Base-by-base conservation (phyloP, 2,113 vertebrate genomes). In the Genyomyrus donnyi region DNA sequence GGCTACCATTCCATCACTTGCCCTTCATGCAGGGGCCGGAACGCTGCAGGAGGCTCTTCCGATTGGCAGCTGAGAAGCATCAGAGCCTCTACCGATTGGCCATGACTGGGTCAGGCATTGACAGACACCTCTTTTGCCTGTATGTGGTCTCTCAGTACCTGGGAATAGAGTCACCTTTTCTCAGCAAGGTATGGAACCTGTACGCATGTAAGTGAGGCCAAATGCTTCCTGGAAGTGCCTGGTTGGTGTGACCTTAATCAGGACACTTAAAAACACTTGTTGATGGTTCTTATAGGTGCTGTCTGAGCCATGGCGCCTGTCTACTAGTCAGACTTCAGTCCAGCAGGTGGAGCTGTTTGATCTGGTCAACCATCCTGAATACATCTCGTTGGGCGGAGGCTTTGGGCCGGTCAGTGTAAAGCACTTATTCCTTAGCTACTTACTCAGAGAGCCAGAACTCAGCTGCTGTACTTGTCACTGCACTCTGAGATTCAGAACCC, bases 281-380 rank as follows among this genome's bases (percentile, higher is more conserved):
- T 80, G 74, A 80, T 53, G 50, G 53, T 13, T 87, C 17, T 27
- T 53, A 5, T 31, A 98, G 97, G 97, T 98, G 52, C 92, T 97
- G 74, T 97, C 97, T 0, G 97, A 98, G 89, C 97, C 96, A 0
- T 98, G 97, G 97, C 95, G 95, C 39, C 96, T 98, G 85, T 97
- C 96, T 86, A 97, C 97, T 90, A 98, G 97, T 92, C 97, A 98
- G 94, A 97, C 97, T 0, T 97, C 97, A 0, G 93, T 97, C 7
- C 97, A 98, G 93, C 97, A 98, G 90, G 89, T 95, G 80, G 96
- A 97, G 45, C 94, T 98, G 53, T 97, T 98, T 48, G 97, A 98
- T 50, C 91, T 97, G 89, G 95, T 96, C 88, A 97, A 96, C 88
- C 92, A 97, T 46, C 97, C 97, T 0, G 97, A 98, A 1, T 98